Evolutionary conservation across 2,113 vertebrate species (phyloP), one percentile per base, ranked within the genome.

Genomic region (Nothoprocta perdicaria): DNA sequence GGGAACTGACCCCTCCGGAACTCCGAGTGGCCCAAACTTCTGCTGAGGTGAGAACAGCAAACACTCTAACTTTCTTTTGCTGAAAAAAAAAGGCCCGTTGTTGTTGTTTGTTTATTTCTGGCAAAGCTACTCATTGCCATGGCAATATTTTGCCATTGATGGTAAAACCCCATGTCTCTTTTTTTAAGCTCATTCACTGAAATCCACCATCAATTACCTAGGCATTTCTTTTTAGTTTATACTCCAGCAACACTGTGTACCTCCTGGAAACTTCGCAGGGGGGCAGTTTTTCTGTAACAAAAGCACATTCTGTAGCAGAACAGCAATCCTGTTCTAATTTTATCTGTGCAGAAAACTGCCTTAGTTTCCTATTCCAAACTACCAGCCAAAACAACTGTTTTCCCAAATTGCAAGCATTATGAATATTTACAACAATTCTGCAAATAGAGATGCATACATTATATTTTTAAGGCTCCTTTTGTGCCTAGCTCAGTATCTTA

Each of bases 61-160:
- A 93, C 81, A 84, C 89, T 68, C 67, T 52, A 53, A 73, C 46
- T 83, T 48, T 83, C 35, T 68, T 82, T 73, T 83, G 53, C 80
- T 89, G 82, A 66, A 91, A 92, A 72, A 61, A 90, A 92, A 75
- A 78, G 22, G 72, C 19, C 67, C 82, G 71, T 86, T 93, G 77
- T 89, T 90, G 80, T 75, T 94, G 61, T 88, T 93, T 96, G 85
- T 93, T 95, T 95, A 71, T 77, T 94, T 74, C 80, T 94, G 95
- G 96, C 94, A 96, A 88, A 89, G 65, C 48, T 65, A 81, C 69
- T 69, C 89, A 96, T 95, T 93, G 69, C 93, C 95, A 94, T 94
- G 92, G 88, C 57, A 55, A 93, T 95, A 92, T 83, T 86, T 94
- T 89, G 68, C 86, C 86, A 82, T 9, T 95, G 91, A 92, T 48